phyloP scores from a whole-genome alignment of 2,888 invertebrate species.

The Stenodera caucasica region DNA sequence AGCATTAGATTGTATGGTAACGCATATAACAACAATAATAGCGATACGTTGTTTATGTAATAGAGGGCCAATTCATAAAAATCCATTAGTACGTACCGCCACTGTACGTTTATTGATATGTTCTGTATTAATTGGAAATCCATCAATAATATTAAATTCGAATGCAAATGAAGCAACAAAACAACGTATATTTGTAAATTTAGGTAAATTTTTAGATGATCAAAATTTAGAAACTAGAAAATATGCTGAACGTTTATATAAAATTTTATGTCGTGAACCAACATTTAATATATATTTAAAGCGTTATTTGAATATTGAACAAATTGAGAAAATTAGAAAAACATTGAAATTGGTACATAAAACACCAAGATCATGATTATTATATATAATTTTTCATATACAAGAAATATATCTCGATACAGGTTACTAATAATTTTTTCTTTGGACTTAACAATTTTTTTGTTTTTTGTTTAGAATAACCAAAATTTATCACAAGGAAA shows the following conservation, averaged over 20 bases:
- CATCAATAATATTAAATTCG: slow-evolving; percentile 61
- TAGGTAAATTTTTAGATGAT: slow-evolving; percentile 60
- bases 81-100: slow-evolving; percentile 67
- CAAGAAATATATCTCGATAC: slow-evolving; percentile 3
- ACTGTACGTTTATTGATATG: slow-evolving; percentile 67
- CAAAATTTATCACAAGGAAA: neutral
- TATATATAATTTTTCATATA: neutral
- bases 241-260: slow-evolving; percentile 62
- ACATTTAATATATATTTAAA: slow-evolving; percentile 60
- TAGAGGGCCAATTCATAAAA: slow-evolving; percentile 63
- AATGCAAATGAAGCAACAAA: slow-evolving; percentile 59
- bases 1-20: slow-evolving; percentile 70
- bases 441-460: neutral
- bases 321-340: slow-evolving; percentile 23
- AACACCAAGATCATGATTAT: slow-evolving; percentile 14
- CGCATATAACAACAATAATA: slow-evolving; percentile 64
- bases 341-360: slow-evolving; percentile 19
- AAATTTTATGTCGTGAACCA: slow-evolving; percentile 58
- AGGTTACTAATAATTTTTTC: neutral
- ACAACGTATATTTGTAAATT: slow-evolving; percentile 55
- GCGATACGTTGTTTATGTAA: slow-evolving; percentile 59
- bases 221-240: slow-evolving; percentile 61
- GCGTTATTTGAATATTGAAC: slow-evolving; percentile 49
- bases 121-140: slow-evolving; percentile 66
- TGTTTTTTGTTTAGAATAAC: neutral